Base-by-base conservation (phyloP, 2,113 vertebrate species). In the Nesoenas mayeri region DNA sequence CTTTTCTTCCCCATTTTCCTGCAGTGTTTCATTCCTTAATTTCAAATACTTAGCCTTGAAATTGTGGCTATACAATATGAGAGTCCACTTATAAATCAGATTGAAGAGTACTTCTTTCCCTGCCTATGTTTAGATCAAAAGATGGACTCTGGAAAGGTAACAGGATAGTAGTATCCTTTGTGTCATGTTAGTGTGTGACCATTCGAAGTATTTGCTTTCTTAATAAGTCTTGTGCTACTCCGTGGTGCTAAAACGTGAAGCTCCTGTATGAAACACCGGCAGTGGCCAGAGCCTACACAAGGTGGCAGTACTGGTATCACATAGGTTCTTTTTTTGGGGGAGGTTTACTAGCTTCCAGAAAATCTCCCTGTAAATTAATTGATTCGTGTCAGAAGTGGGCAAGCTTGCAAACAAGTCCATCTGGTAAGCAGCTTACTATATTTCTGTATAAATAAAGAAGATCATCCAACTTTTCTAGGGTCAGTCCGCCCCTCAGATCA, bases 391-490 rank as follows among this genome's bases (percentile, higher is more conserved):
- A 93, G 75, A 95, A 94, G 88, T 91, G 92, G 92, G 85, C 95
- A 96, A 92, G 90, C 95, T 94, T 90, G 95, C 85, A 91, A 97
- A 96, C 77, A 93, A 86, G 93, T 86, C 93, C 93, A 97, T 97
- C 96, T 97, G 95, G 88, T 91, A 92, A 96, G 83, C 88, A 91
- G 92, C 88, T 93, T 95, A 91, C 92, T 94, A 81, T 25, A 91
- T 81, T 94, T 94, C 89, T 96, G 71, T 93, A 90, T 89, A 96
- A 96, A 96, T 96, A 97, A 86, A 94, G 58, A 79, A 71, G 65
- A 94, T 90, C 85, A 86, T 93, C 82, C 92, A 96, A 86, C 56
- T 91, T 75, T 91, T 91, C 61, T 65, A 81, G 92, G 93, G 85
- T 93, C 85, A 80, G 64, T 88, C 75, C 77, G 1, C 88, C 90